Conservation (phyloP, 2,113 vertebrate genomes). For the Galeopterus variegatus region DNA sequence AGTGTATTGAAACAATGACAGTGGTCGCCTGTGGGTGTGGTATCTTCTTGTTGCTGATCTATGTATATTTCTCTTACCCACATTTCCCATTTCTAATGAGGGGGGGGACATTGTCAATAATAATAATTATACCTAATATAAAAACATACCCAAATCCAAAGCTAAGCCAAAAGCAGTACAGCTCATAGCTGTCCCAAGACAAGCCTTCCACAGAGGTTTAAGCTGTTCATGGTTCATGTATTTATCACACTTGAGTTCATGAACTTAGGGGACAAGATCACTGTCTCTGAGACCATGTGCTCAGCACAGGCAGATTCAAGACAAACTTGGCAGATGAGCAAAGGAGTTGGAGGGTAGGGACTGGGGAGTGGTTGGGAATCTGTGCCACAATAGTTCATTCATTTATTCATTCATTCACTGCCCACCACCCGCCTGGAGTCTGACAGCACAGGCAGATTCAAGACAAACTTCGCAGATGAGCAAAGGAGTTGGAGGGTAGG, state of each 20-base stretch:
- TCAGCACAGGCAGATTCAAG: not conserved
- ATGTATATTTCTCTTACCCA: not conserved
- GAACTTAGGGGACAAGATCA: rapidly evolving
- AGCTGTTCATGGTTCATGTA: rapidly evolving
- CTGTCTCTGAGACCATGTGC: not conserved
- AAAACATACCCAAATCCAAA: not conserved
- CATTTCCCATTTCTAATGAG: not conserved
- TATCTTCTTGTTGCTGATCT: too few relatives aligned
- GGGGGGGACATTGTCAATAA: not conserved
- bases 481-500: not conserved
- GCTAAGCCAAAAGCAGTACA: not conserved
- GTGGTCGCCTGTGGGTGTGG: rapidly evolving
- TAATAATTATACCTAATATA: not conserved
- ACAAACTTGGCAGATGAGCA: not conserved
- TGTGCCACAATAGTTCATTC: too few relatives aligned
- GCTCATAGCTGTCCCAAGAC: not conserved
- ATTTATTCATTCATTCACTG: not conserved
- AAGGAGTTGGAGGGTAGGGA: too few relatives aligned
- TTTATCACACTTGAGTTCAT: rapidly evolving
- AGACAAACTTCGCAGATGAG: not conserved
- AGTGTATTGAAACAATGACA: rapidly evolving
- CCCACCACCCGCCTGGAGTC: not conserved
- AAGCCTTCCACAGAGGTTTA: not conserved
- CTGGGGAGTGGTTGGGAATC: too few relatives aligned
- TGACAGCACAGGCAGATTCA: not conserved